Base-by-base conservation (phyloP, 1,140 invertebrate species). In the Magallana ariakensis region DNA sequence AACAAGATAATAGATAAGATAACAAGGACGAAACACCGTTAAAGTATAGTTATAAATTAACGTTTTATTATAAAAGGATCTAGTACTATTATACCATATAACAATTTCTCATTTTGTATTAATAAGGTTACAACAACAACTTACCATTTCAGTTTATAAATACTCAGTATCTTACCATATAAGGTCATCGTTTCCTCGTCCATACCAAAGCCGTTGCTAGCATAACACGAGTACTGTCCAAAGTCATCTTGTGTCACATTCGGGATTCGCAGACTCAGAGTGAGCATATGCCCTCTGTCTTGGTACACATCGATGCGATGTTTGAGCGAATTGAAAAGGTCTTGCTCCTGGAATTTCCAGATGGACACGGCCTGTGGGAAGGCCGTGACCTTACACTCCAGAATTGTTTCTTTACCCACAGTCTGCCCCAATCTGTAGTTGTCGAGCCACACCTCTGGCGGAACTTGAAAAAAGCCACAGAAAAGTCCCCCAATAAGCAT, bases 221-320 rank as follows among this genome's bases (percentile, higher is more conserved):
- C 97, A 83, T 98, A 97, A 93, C 98, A 98, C 93, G 97, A 97
- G 95, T 98, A 99, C 83, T 97, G 97, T 22, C 98, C 97, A 90
- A 97, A 97, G 94, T 98, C 98, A 26, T 96, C 95, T 88, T 96
- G 95, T 6, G 96, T 96, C 94, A 98, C 97, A 92, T 96, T 96
- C 90, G 96, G 96, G 91, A 99, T 98, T 75, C 96, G 95, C 85
- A 99, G 95, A 95, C 96, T 96, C 96, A 98, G 98, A 89, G 96
- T 96, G 62, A 97, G 97, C 91, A 97, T 97, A 95, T 98, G 98
- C 33, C 96, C 96, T 26, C 96, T 96, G 96, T 96, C 91, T 56
- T 88, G 85, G 85, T 97, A 96, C 93, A 98, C 97, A 58, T 96
- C 95, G 87, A 98, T 97, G 70, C 95, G 95, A 26, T 81, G 84